A percentile compares a stretch with the other conserved stretches of the same genome.
Conservation (phyloP, 2,113 vertebrate species). For the Rhabdornis inornatus region DNA sequence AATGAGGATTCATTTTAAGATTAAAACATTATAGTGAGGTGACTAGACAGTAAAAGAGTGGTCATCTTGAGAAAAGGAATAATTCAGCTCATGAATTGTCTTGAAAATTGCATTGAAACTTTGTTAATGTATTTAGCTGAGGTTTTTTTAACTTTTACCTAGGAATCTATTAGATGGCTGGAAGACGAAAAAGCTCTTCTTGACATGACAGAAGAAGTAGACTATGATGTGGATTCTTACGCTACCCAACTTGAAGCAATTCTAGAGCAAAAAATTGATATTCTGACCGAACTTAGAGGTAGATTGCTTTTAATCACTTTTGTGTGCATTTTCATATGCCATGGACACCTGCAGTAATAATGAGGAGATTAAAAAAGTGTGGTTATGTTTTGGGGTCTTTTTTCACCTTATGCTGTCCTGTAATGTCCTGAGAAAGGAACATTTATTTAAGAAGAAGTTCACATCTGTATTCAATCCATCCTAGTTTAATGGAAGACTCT, state of each 20-base stretch:
- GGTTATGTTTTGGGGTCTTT: neutral
- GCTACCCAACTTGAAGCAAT: conserved; percentile 93
- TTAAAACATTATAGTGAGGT: neutral
- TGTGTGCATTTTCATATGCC: neutral
- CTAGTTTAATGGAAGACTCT: neutral
- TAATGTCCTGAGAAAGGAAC: neutral
- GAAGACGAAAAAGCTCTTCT: conserved; percentile 94
- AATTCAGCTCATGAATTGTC: neutral
- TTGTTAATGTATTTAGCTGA: neutral
- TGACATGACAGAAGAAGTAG: conserved; percentile 96
- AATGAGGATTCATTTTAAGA: neutral
- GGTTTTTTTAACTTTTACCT: neutral
- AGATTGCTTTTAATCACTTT: conserved; percentile 31
- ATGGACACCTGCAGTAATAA: neutral
- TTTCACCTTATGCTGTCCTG: neutral
- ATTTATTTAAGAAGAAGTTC: neutral
- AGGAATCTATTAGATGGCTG: conserved; percentile 94
- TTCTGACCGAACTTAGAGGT: conserved; percentile 91
- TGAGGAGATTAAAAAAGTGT: neutral
- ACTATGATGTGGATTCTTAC: conserved; percentile 93
- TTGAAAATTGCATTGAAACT: neutral
- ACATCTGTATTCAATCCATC: neutral
- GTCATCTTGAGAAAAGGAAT: neutral
- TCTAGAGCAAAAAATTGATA: conserved; percentile 93
- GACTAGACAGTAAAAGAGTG: neutral